phyloP scores from a whole-genome alignment of 1,140 invertebrate species.

The Schlechtendalia chinensis region DNA sequence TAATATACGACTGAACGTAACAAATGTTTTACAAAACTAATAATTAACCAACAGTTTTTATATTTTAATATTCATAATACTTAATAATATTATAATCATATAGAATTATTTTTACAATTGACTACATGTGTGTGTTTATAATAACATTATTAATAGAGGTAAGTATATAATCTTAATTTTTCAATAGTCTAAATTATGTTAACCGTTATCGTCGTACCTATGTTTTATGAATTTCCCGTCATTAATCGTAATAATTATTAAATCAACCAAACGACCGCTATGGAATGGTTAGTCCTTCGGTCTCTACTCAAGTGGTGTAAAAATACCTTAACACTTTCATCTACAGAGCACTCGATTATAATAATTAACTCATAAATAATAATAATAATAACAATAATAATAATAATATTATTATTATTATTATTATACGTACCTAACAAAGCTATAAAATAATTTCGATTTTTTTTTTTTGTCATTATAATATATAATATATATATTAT shows the following conservation, averaged over 20 bases:
- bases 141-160: conserved; percentile 38
- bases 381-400: background rate
- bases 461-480: conserved; percentile 23
- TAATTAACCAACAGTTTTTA: conserved; percentile 50
- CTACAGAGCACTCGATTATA: conserved; percentile 45
- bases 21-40: conserved; percentile 50
- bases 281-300: conserved; percentile 37
- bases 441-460: conserved; percentile 46
- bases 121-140: conserved; percentile 46
- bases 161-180: conserved; percentile 25
- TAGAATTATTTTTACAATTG: conserved; percentile 49
- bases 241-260: conserved; percentile 1
- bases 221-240: background rate
- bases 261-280: conserved; percentile 43
- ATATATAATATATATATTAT: background rate
- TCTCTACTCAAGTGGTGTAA: conserved; percentile 49
- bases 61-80: conserved; percentile 48
- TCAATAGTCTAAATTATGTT: conserved; percentile 2
- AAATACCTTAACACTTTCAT: conserved; percentile 50
- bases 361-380: conserved; percentile 26
- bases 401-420: background rate
- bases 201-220: conserved; percentile 19
- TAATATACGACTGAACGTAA: conserved; percentile 49
- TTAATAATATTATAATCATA: conserved; percentile 44
- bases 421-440: conserved; percentile 29